Evolutionary conservation across 2,888 invertebrate species (phyloP).

Genomic region (Catocala fraxini): DNA sequence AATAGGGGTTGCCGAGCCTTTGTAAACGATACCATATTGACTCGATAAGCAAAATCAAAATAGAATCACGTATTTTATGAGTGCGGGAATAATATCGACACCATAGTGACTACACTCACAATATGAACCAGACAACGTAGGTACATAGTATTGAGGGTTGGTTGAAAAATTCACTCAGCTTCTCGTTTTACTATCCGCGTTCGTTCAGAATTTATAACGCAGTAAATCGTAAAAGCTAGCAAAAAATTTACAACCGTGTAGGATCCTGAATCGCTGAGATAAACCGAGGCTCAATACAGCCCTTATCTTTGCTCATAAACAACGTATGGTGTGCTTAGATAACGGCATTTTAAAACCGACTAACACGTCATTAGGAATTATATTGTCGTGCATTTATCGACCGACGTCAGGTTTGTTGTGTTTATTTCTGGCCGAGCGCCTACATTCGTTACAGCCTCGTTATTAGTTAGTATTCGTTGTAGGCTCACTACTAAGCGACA

Average conservation of each 20-base stretch:
- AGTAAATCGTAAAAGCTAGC: conserved; percentile 76
- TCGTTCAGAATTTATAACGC: conserved; percentile 80
- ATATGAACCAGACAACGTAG: conserved; percentile 28
- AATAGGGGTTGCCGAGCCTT: conserved; percentile 23
- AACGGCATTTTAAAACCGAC: not conserved
- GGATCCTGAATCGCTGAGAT: conserved; percentile 69
- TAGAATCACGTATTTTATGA: conserved; percentile 39
- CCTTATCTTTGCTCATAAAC: conserved; percentile 66
- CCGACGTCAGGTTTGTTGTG: no score
- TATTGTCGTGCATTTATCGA: no score
- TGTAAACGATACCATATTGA: conserved; percentile 19
- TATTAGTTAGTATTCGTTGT: no score
- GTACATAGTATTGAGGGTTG: conserved; percentile 60
- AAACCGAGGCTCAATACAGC: conserved; percentile 64
- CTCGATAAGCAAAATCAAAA: conserved; percentile 34
- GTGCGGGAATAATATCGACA: conserved; percentile 16
- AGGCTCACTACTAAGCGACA: no score
- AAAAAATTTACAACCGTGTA: conserved; percentile 77
- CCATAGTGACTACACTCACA: not conserved
- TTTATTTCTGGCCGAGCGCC: no score
- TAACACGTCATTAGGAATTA: not conserved
- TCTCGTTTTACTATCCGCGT: conserved; percentile 75
- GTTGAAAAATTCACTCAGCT: conserved; percentile 79
- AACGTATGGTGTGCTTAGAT: conserved; percentile 29
- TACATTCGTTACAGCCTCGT: no score